Evolutionary conservation across 2,113 vertebrate genomes (phyloP), one percentile per base, ranked within the genome.

Genomic region (Macroglossus sobrinus): DNA sequence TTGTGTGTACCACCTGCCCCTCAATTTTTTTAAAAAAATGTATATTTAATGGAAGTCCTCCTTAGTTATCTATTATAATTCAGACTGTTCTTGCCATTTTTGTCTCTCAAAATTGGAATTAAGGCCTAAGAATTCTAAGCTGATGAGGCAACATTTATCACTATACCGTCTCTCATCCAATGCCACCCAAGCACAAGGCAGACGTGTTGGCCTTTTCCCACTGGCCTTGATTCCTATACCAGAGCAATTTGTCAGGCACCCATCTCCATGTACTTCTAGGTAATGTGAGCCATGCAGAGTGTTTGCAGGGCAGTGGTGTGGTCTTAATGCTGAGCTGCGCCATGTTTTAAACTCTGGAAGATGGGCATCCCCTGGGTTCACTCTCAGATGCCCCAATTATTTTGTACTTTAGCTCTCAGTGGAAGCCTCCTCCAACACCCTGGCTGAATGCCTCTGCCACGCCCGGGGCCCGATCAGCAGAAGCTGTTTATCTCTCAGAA

Each of bases 401-500:
- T 97, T 96, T 90, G 93, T 90, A 45, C 80, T 94, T 96, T 85
- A 97, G 91, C 84, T 91, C 96, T 98, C 28, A 57, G 80, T 19
- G 16, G 55, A 63, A 93, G 95, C 92, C 96, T 93, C 90, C 90
- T 91, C 91, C 93, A 89, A 61, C 66, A 97, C 95, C 92, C 93
- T 38, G 55, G 78, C 80, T 89, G 84, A 93, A 76, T 94, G 84
- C 63, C 84, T 95, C 92, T 93, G 92, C 92, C 80, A 57, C 72
- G 87, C 97, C 95, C 96, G 55, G 74, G 95, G 89, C 79, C 80
- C 64, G 47, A 96, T 96, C 96, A 94, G 88, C 84, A 14, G 75
- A 50, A 79, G 94, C 88, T 97, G 97, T 96, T 95, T 88, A 94
- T 97, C 93, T 97, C 96, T 95, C 93, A 50, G 81, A 92, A 97